Conservation (phyloP, 2,888 invertebrate species). For the Lissonota sp. region DNA sequence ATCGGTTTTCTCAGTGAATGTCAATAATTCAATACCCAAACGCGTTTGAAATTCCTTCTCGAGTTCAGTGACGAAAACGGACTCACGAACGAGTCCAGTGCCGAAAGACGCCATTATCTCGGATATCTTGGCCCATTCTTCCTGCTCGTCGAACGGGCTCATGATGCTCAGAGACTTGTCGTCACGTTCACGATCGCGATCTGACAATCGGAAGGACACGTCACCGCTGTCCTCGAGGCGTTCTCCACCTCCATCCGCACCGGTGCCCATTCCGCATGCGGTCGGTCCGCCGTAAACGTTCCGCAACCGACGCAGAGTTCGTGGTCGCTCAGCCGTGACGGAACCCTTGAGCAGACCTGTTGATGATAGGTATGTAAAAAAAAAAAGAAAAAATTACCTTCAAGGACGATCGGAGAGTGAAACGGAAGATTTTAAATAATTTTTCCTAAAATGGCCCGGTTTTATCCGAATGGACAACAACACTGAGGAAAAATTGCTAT, state of each 20-base stretch:
- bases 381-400: too few species aligned
- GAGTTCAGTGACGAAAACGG: conserved; percentile 91
- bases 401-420: too few species aligned
- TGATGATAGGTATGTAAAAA: conserved; percentile 72
- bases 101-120: conserved; percentile 98
- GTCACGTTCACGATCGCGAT: conserved; percentile 81
- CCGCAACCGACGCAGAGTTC: conserved; percentile 90
- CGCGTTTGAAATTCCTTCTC: conserved; percentile 92
- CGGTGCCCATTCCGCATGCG: conserved; percentile 81
- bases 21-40: conserved; percentile 84
- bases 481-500: too few species aligned
- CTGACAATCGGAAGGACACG: conserved; percentile 77
- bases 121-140: conserved; percentile 98
- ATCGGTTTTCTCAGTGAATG: background rate
- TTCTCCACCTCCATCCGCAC: conserved; percentile 83
- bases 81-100: conserved; percentile 91
- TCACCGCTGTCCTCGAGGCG: conserved; percentile 82
- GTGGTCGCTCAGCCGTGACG: conserved; percentile 90
- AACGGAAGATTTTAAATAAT: too few species aligned
- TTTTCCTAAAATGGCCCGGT: too few species aligned
- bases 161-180: conserved; percentile 87
- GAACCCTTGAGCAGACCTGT: conserved; percentile 94
- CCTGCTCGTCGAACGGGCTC: conserved; percentile 96
- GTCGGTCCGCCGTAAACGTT: conserved; percentile 87
- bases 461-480: too few species aligned